phyloP scores from a whole-genome alignment of 2,888 invertebrate species.

The Gibbula magus region DNA sequence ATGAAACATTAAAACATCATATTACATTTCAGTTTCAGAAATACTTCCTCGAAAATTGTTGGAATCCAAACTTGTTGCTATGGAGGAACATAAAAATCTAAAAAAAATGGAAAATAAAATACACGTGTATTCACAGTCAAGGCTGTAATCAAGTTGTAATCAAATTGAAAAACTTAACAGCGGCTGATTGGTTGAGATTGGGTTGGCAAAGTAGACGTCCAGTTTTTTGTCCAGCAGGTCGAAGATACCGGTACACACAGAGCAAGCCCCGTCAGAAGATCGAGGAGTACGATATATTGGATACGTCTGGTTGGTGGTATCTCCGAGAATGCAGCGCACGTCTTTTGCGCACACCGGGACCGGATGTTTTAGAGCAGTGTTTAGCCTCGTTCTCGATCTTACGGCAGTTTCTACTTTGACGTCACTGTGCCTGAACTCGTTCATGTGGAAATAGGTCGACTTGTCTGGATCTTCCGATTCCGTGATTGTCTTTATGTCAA shows the following conservation, averaged over 20 bases:
- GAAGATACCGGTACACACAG: constrained; percentile 3
- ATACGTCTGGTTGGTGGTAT: background rate
- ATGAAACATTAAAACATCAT: too few relatives aligned
- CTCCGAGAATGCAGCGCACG: constrained; percentile 2
- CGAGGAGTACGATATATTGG: constrained; percentile 16
- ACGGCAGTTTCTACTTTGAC: constrained; percentile 9
- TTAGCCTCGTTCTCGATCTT: background rate
- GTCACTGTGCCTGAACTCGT: background rate
- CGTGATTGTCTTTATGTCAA: background rate
- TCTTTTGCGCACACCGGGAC: background rate
- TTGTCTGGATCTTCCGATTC: background rate
- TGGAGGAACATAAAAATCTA: too few relatives aligned
- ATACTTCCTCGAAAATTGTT: too few relatives aligned
- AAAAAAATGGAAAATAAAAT: too few relatives aligned
- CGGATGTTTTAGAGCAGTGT: background rate
- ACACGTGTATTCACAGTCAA: too few relatives aligned
- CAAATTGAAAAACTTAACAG: background rate
- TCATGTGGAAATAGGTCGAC: constrained; percentile 21
- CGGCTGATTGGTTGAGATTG: background rate
- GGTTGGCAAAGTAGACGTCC: constrained; percentile 5
- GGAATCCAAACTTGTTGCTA: too few relatives aligned
- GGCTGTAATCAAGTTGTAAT: too few relatives aligned
- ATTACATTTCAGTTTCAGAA: too few relatives aligned
- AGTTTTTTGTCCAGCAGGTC: constrained; percentile 21
- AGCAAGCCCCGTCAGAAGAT: background rate